Base-by-base conservation (phyloP, 2,113 vertebrate species). In the Athene cunicularia region DNA sequence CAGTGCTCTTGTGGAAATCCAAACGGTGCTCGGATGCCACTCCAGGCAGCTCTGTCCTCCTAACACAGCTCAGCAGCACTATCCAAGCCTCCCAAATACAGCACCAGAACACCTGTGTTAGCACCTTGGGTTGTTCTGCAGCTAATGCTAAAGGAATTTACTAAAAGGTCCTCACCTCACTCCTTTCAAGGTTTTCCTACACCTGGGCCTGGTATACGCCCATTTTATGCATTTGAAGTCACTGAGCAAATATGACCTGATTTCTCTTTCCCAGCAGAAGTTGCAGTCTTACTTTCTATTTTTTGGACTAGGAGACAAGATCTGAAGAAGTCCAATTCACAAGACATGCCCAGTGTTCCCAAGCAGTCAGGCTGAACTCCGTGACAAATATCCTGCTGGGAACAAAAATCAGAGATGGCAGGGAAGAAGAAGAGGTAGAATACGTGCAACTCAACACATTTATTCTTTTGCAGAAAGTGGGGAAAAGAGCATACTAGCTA, bases 1-100 rank as follows among this genome's bases (percentile, higher is more conserved):
- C 45, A 16, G 39, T 0, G 10, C n/a, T 33, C 49, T 23, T 1
- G 0, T 22, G 28, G 62, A 23, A 56, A 47, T 32, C 30, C 8
- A 2, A 35, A 15, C 60, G 8, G 12, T 0, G 1, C 62, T 30
- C 30, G 13, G 30, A 19, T 7, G 53, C 30, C 30, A 12, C 39
- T 18, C 22, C 5, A 8, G 60, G 19, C 68, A 49, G 53, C 75
- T 43, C 76, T 58, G 67, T 33, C 20, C 41, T 1, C 5, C 32
- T 3, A 33, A 67, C 35, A 23, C 22, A 28, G 37, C 45, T 68
- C 55, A 30, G 47, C 37, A 64, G 63, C 11, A 0, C 1, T 5
- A 5, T 4, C 28, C 3, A 1, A 33, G 49, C 56, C 41, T 39
- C 41, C n/a, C 35, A 37, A 23, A 49, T 8, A 17, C 52, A 24